Percentiles rank a stretch among this genome's conserved stretches.
Evolutionary conservation across 1,140 invertebrate genomes (phyloP).

Genomic region (Drosophila fuyamai): DNA sequence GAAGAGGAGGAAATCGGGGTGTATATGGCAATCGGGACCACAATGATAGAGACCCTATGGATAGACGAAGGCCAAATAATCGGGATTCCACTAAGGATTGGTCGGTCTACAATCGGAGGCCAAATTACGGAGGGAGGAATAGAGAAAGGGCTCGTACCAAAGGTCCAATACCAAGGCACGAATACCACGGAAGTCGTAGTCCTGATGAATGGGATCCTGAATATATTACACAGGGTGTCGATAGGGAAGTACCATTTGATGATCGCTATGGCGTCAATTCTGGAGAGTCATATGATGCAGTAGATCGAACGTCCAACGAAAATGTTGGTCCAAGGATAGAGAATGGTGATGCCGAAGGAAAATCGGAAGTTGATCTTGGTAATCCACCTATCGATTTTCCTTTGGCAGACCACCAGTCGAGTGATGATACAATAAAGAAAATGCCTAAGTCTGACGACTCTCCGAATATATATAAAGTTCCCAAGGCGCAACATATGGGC

Average conservation of each 20-base stretch:
- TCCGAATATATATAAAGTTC: slow-evolving; percentile 1
- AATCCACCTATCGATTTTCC: slow-evolving; percentile 9
- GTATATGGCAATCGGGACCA: background rate
- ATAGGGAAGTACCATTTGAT: background rate
- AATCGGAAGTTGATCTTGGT: background rate
- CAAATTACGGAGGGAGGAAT: background rate
- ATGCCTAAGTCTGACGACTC: background rate
- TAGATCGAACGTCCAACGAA: background rate
- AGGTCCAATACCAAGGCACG: background rate
- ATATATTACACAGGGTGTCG: background rate
- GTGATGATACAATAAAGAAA: background rate
- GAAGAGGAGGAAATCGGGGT: no score
- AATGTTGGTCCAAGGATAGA: background rate
- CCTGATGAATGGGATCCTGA: background rate
- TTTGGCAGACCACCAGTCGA: background rate
- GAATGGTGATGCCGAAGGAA: slow-evolving; percentile 3
- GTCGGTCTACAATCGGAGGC: background rate
- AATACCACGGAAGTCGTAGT: background rate
- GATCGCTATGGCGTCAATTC: background rate
- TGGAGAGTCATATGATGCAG: background rate
- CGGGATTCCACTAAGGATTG: background rate
- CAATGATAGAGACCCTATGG: background rate
- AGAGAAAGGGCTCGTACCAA: background rate
- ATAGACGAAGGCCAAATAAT: background rate
- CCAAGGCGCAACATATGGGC: background rate